Percentiles rank a stretch among this genome's conserved stretches.
Evolutionary conservation across 2,797 vertebrate species (phyloP).

Genomic region (Nyctibius grandis): DNA sequence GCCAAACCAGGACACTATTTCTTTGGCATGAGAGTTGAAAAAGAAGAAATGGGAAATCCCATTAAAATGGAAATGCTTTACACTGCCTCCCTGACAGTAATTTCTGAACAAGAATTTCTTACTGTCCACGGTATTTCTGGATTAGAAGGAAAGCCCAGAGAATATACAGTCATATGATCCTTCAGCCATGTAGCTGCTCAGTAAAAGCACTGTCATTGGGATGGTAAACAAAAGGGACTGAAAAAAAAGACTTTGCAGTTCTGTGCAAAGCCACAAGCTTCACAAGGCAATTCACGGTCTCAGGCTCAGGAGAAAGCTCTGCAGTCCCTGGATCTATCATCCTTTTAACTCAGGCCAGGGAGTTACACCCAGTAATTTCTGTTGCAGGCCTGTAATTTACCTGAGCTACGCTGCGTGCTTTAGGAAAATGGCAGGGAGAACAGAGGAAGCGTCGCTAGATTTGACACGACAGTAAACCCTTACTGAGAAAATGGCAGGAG

Average conservation of each 20-base stretch:
- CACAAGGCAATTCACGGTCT: not conserved
- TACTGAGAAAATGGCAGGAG: accelerated
- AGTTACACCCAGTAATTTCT: constrained; percentile 32
- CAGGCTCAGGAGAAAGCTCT: not conserved
- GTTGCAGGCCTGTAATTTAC: constrained; percentile 24
- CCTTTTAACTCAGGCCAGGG: constrained; percentile 9
- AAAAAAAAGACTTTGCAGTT: not conserved
- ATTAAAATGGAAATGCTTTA: not conserved
- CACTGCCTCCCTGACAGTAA: not conserved
- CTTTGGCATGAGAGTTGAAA: not conserved
- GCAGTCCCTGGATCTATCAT: not conserved
- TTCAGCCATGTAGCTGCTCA: not conserved
- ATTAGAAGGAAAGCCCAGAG: not conserved
- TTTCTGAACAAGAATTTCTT: not conserved
- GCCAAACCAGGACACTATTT: too few species aligned
- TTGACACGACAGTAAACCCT: not conserved
- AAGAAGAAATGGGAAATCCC: not conserved
- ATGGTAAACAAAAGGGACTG: not conserved
- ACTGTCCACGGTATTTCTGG: not conserved
- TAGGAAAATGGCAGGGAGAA: not conserved
- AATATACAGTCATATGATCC: not conserved
- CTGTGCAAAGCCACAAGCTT: not conserved
- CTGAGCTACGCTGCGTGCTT: not conserved
- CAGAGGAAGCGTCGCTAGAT: not conserved
- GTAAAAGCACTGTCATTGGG: not conserved